Evolutionary conservation across 1,140 invertebrate genomes (phyloP), one percentile per base, ranked within the genome.

Genomic region (Bombus breviceps): DNA sequence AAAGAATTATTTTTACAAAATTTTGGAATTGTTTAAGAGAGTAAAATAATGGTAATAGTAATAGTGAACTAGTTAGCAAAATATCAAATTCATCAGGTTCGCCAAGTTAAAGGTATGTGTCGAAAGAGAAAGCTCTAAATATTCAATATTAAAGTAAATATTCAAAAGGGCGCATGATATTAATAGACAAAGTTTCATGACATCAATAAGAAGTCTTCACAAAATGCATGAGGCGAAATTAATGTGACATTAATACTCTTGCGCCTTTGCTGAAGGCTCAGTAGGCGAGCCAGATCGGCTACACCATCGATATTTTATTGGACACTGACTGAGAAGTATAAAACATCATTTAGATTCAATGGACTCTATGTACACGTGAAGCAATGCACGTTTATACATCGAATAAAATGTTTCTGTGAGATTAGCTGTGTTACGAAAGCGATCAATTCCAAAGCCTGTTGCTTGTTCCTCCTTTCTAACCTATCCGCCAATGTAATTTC

Each of bases 231-330:
- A 25, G 28, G n/a, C 10, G 22, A 72, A 81, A 81, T 73, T 72
- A 62, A 62, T 74, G 22, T 59, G 9, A n/a, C 68, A 72, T 81
- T 73, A 43, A 74, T 64, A 64, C 53, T n/a, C 43, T 28, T n/a
- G 13, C 15, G 13, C 39, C 74, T 82, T 82, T 57, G 73, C n/a
- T 10, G 15, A 43, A 28, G 53, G 2, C 39, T 25, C 39, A 28
- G 10, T 64, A 32, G 71, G 34, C 39, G 18, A n/a, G 25, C 15
- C 28, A 53, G 41, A 37, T 68, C 15, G 22, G 39, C n/a, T 39
- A 43, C 39, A 28, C 43, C 6, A 57, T 64, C 22, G 32, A 59
- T 34, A 83, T 83, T 83, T 83, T 76, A 76, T 83, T 53, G n/a
- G 34, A 28, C 59, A 22, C 22, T 32, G 25, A 13, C 41, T 10